phyloP scores from a whole-genome alignment of 2,113 vertebrate genomes.

The Arothron firmamentum region DNA sequence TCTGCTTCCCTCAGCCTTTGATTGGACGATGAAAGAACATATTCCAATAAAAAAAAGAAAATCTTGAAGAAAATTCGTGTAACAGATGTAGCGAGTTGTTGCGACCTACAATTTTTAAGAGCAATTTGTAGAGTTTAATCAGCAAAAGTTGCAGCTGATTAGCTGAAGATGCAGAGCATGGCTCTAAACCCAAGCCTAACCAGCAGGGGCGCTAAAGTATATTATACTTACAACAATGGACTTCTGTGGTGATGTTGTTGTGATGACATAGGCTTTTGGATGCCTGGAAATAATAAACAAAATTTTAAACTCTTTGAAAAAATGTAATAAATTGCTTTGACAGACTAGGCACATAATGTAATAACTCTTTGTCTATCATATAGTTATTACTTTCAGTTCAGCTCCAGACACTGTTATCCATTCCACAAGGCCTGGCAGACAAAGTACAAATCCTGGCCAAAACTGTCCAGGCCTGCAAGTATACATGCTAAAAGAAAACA shows the following conservation, averaged over 20 bases:
- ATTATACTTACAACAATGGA: not conserved
- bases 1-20: slow-evolving; percentile 10
- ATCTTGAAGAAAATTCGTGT: too few relatives aligned
- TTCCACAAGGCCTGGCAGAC: slow-evolving; percentile 56
- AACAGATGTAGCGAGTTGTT: too few relatives aligned
- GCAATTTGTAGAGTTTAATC: too few relatives aligned
- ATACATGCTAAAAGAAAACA: slow-evolving; percentile 49
- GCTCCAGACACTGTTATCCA: slow-evolving; percentile 48
- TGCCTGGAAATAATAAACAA: not conserved
- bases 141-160: too few relatives aligned
- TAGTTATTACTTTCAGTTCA: slow-evolving; percentile 20
- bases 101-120: too few relatives aligned
- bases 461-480: slow-evolving; percentile 23
- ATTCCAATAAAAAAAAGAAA: too few relatives aligned
- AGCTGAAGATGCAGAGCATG: too few relatives aligned
- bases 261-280: not conserved
- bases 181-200: not conserved
- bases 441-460: slow-evolving; percentile 34
- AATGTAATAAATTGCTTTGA: not conserved
- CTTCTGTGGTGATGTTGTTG: not conserved
- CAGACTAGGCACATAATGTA: slow-evolving; percentile 7
- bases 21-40: slow-evolving; percentile 8
- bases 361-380: not conserved
- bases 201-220: slow-evolving; percentile 7
- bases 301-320: not conserved